Base-by-base conservation (phyloP, 2,888 invertebrate genomes). In the Anorthoa munda region DNA sequence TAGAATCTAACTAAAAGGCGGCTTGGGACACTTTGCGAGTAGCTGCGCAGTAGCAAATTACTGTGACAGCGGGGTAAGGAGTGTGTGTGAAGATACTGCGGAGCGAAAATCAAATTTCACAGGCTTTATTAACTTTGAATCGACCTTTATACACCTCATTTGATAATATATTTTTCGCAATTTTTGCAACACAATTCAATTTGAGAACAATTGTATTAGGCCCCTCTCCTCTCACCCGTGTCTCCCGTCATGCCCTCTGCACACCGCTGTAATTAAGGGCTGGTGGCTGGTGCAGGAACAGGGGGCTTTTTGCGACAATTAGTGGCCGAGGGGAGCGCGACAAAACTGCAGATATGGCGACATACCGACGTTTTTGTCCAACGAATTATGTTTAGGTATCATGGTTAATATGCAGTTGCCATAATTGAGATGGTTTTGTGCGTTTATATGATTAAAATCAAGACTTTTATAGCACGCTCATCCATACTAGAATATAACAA, bases 251-350 rank as follows among this genome's bases (percentile, higher is more conserved):
- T 75, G 75, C 79, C 67, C 77, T 45, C 31, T 82, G 71, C 82
- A 68, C 73, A 67, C 70, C 63, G 67, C 68, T 76, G 77, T 84
- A 87, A 89, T 88, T 83, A 85, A 87, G 82, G 86, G 75, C 60
- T 72, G 50, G 26, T 56, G 86, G 75, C 59, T 72, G 50, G 26
- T 56, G 60, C n/a, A 59, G 59, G 39, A 21, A 72, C 67, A 70
- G 78, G 89, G 87, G 78, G 71, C 85, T 87, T 90, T 90, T 90
- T 89, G 88, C 86, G 83, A 82, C 88, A 91, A 92, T 91, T 92
- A 90, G 88, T 80, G 73, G 13, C 50, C 61, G 66, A 83, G 83
- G 88, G 89, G 84, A 78, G 79, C 68, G 79, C 72, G 74, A 78
- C 83, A 82, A 84, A 78, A 77, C 67, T 73, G 84, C 75, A 77